Conservation (phyloP, 2,888 invertebrate genomes). For the Drosophila aldrichi region DNA sequence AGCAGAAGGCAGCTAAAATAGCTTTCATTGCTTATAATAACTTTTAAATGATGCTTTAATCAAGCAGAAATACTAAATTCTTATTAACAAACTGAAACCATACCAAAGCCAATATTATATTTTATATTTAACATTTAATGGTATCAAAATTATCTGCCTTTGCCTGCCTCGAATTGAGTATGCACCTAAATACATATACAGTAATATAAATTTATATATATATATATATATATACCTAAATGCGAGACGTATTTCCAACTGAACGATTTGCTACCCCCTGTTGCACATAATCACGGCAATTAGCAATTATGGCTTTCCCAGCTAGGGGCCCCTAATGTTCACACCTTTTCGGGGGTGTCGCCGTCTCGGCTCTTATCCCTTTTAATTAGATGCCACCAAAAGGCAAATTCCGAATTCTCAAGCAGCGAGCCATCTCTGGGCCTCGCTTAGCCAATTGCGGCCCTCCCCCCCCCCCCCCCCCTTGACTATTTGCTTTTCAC, state of each 20-base stretch:
- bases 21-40: not conserved
- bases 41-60: not conserved
- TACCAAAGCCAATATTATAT: not conserved
- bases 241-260: conserved; percentile 22
- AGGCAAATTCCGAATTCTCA: conserved; percentile 64
- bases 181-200: not conserved
- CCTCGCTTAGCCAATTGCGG: not conserved
- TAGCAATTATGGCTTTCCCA: conserved; percentile 66
- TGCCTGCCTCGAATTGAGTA: not conserved
- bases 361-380: conserved; percentile 61
- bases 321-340: conserved; percentile 48
- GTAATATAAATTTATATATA: too few relatives aligned
- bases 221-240: not conserved
- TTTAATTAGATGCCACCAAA: conserved; percentile 74
- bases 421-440: conserved; percentile 41
- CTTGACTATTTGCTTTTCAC: not conserved
- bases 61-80: not conserved
- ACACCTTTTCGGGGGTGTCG: conserved; percentile 67
- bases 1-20: too few relatives aligned
- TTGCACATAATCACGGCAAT: conserved; percentile 68
- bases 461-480: too few relatives aligned
- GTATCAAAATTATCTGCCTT: not conserved
- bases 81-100: not conserved
- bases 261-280: conserved; percentile 18
- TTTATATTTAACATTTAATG: not conserved